Base-by-base conservation (phyloP, 2,113 vertebrate species). In the Boleophthalmus pectinirostris region DNA sequence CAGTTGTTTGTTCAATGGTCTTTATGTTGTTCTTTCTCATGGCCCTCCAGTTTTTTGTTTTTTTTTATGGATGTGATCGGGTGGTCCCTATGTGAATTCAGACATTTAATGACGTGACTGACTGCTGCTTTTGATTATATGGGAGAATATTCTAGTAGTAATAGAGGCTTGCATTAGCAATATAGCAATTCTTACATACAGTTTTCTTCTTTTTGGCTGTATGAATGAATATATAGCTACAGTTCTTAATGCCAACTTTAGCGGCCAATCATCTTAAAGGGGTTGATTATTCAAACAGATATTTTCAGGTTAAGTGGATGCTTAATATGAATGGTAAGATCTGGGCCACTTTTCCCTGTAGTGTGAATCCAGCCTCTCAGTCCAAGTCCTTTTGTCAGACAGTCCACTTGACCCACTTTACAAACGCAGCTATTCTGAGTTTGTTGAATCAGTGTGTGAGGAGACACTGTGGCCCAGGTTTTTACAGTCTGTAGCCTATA, bases 41-140 rank as follows among this genome's bases (percentile, higher is more conserved):
- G 63, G 66, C 70, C 77, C 66, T 79, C 56, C 70, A 67, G 72
- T 72, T 78, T n/a, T n/a, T n/a, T n/a, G n/a, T n/a, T n/a, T n/a
- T n/a, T n/a, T 38, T 74, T 49, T 23, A 57, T 68, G 73, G 33
- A 12, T 15, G 29, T 24, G 51, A 10, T 43, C 38, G 9, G 38
- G 38, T 43, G 38, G 45, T 72, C 63, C 64, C 33, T 66, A 76
- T 83, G 84, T 85, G 80, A 85, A 90, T 86, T 87, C 69, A 88
- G 70, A 89, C 38, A 43, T 43, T 10, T 43, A 43, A 43, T 43
- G 38, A 10, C 10, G 38, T 43, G 38, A 43, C 38, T 5, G 38
- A 38, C 38, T 82, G 89, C 81, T 89, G 88, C 82, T 69, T 79
- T 85, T 89, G 90, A 92, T 90, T 83, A 85, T 67, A 85, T 72